Evolutionary conservation across 2,797 vertebrate genomes (phyloP).

Genomic region (Lithobates pipiens): DNA sequence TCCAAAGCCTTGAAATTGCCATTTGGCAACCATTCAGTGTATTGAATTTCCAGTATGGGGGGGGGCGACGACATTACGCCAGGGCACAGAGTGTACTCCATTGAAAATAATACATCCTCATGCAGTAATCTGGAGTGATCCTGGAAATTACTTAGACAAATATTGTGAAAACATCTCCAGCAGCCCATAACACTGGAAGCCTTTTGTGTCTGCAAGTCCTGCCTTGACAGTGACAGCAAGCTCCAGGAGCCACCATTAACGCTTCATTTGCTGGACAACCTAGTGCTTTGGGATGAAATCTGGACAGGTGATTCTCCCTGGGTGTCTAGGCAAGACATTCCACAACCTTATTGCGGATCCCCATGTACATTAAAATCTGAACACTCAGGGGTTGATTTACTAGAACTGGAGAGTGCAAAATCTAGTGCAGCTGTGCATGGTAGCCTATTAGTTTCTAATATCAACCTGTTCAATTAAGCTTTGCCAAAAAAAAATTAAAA

Average conservation of each 20-base stretch:
- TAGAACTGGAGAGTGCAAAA: too few species aligned
- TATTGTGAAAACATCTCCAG: slow-evolving; percentile 39
- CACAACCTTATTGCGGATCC: neutral
- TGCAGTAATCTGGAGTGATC: slow-evolving; percentile 23
- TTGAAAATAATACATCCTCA: slow-evolving; percentile 41
- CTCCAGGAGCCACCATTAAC: slow-evolving; percentile 26
- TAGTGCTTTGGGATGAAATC: neutral
- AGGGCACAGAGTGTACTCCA: slow-evolving; percentile 44
- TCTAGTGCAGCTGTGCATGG: too few species aligned
- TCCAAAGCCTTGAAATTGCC: slow-evolving; percentile 31
- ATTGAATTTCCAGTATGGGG: slow-evolving; percentile 26
- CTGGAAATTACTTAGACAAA: slow-evolving; percentile 50
- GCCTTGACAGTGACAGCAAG: slow-evolving; percentile 15
- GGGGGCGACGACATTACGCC: slow-evolving; percentile 1
- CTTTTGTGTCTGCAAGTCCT: slow-evolving; percentile 26
- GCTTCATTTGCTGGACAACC: neutral
- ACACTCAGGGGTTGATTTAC: too few species aligned
- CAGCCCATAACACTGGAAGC: slow-evolving; percentile 17
- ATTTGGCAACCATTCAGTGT: slow-evolving; percentile 43
- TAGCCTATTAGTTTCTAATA: too few species aligned
- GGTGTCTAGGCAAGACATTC: neutral
- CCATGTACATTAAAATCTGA: too few species aligned
- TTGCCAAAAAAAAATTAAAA: too few species aligned
- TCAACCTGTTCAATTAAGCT: too few species aligned
- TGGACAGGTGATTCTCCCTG: too few species aligned